These are phyloP conservation scores for Oscheius sp. DNA, from an alignment of 2,888 invertebrate species.

Conservation along the genomic window DNA sequence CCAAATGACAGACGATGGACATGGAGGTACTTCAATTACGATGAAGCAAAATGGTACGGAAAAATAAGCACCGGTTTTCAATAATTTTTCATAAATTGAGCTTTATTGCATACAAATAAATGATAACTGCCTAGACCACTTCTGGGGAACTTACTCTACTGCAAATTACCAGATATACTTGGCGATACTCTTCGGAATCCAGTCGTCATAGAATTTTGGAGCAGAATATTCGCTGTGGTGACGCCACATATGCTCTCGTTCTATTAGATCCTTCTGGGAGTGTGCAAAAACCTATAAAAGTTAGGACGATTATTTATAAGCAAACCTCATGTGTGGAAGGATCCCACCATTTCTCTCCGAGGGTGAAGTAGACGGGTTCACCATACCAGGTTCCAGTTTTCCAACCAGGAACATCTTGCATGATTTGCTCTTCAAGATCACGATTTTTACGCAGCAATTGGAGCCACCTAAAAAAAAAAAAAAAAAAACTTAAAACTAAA, in stretches of 20 bases:
- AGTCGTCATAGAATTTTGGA: slow-evolving; percentile 68
- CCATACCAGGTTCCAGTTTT: slow-evolving; percentile 72
- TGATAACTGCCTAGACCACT: not conserved
- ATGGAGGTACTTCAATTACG: slow-evolving; percentile 62
- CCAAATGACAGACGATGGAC: slow-evolving; percentile 57
- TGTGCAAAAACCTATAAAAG: slow-evolving; percentile 58
- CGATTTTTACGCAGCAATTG: slow-evolving; percentile 70
- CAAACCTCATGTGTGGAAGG: slow-evolving; percentile 54
- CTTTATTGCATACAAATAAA: not conserved
- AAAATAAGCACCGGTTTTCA: not conserved
- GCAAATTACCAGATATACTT: slow-evolving; percentile 59
- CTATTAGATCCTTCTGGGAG: slow-evolving; percentile 40
- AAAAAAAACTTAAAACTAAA: no score
- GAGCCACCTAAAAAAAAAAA: slow-evolving; percentile 61
- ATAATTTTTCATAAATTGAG: not conserved
- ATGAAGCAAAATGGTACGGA: slow-evolving; percentile 47
- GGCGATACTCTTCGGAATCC: slow-evolving; percentile 58
- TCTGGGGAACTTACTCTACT: not conserved
- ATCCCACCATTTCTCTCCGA: slow-evolving; percentile 70
- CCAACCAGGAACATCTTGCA: slow-evolving; percentile 73
- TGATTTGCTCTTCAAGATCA: slow-evolving; percentile 73
- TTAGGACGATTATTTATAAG: not conserved
- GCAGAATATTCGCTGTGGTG: slow-evolving; percentile 66
- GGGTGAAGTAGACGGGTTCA: slow-evolving; percentile 72
- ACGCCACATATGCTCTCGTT: slow-evolving; percentile 55